These are phyloP conservation scores for Helarctos malayanus DNA, from an alignment of 2,797 vertebrate species.

Conservation along the genomic window DNA sequence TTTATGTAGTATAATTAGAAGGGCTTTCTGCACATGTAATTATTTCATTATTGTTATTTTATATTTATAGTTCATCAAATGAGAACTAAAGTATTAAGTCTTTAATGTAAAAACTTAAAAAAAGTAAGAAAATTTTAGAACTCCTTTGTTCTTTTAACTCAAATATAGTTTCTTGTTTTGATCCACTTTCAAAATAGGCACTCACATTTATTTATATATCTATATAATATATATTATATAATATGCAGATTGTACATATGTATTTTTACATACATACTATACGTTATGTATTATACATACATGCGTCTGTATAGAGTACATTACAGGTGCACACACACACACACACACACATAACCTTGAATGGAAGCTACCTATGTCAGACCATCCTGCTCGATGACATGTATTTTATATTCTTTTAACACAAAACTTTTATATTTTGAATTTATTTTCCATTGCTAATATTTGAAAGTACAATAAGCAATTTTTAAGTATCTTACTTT, in stretches of 20 bases:
- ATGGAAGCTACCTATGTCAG: neutral
- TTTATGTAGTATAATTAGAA: constrained; percentile 70
- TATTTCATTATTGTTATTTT: constrained; percentile 71
- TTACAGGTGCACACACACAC: neutral
- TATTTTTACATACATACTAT: neutral
- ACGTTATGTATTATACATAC: neutral
- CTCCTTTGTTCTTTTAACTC: constrained; percentile 47
- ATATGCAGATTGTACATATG: neutral
- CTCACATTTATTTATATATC: neutral
- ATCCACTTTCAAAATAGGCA: constrained; percentile 52
- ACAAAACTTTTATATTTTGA: neutral
- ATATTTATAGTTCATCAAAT: constrained; percentile 32
- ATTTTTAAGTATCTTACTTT: constrained; percentile 58
- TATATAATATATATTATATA: neutral
- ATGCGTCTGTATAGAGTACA: neutral
- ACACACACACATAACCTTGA: neutral
- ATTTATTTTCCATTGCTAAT: constrained; percentile 51
- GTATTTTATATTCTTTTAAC: constrained; percentile 11
- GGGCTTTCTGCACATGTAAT: constrained; percentile 75
- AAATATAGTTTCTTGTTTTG: neutral
- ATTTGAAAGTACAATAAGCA: neutral
- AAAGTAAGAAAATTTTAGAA: neutral
- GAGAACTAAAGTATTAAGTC: constrained; percentile 39
- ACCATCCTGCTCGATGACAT: neutral
- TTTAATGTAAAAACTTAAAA: constrained; percentile 66